phyloP scores from a whole-genome alignment of 2,888 invertebrate genomes.

The Pachymerium ferrugineum region DNA sequence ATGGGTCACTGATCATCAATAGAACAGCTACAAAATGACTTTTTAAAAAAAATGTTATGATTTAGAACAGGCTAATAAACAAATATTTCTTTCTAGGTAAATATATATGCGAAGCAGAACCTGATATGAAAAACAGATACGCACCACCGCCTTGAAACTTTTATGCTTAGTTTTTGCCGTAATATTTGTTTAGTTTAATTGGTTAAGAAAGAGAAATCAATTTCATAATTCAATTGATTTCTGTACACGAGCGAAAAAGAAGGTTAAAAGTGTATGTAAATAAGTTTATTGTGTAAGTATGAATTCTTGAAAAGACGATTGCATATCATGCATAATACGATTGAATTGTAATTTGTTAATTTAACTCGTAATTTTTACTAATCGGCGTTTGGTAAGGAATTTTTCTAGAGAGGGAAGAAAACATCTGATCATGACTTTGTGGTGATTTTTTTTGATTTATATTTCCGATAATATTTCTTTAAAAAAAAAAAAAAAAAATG shows the following conservation, averaged over 20 bases:
- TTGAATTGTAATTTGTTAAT: background rate
- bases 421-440: background rate
- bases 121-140: conserved; percentile 52
- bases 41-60: too few relatives aligned
- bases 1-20: too few relatives aligned
- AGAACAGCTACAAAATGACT: too few relatives aligned
- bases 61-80: background rate
- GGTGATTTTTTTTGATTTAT: background rate
- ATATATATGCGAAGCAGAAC: conserved; percentile 76
- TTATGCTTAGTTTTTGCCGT: background rate
- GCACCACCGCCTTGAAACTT: conserved; percentile 48
- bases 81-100: conserved; percentile 54
- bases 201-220: too few relatives aligned
- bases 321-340: conserved; percentile 13
- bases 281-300: background rate
- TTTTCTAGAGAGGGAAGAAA: background rate
- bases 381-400: background rate
- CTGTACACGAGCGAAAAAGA: too few relatives aligned
- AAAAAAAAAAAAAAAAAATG: background rate
- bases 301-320: background rate
- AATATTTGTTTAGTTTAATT: background rate
- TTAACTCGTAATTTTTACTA: background rate
- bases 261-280: background rate
- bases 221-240: too few relatives aligned
- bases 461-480: background rate